phyloP scores from a whole-genome alignment of 2,888 invertebrate species.

The Ashinkailepas kermadecensis region DNA sequence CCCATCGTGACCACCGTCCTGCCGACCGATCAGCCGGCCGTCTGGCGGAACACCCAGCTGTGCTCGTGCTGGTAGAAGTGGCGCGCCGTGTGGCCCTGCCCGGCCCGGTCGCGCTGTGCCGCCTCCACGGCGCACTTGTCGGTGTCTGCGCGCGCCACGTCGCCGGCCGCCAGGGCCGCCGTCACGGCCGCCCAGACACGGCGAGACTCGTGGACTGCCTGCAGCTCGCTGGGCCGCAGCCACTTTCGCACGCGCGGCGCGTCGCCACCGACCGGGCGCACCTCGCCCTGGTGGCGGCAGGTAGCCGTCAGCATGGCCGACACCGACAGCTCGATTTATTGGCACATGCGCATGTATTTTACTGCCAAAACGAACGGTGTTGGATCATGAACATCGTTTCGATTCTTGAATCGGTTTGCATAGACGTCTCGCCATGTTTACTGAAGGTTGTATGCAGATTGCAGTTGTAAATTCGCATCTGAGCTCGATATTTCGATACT shows the following conservation, averaged over 20 bases:
- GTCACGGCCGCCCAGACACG: conserved; percentile 47
- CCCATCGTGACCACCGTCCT: not conserved
- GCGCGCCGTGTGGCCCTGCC: conserved; percentile 1
- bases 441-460: too few relatives aligned
- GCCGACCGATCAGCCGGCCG: not conserved
- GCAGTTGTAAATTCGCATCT: too few relatives aligned
- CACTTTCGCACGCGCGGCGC: conserved; percentile 43
- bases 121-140: conserved; percentile 39
- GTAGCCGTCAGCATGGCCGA: not conserved
- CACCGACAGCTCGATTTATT: not conserved
- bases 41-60: not conserved
- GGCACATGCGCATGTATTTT: too few relatives aligned
- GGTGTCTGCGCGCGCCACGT: conserved; percentile 44
- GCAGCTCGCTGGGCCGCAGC: conserved; percentile 42
- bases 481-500: too few relatives aligned
- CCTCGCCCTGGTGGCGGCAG: conserved; percentile 34
- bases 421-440: too few relatives aligned
- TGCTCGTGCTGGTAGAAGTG: conserved; percentile 24
- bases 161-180: conserved; percentile 42
- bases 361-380: too few relatives aligned
- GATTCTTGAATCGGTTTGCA: too few relatives aligned
- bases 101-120: conserved; percentile 26
- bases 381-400: too few relatives aligned
- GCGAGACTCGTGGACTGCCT: conserved; percentile 50
- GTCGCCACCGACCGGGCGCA: conserved; percentile 41